Conservation (phyloP, 1,140 invertebrate genomes). For the Nomia melanderi region DNA sequence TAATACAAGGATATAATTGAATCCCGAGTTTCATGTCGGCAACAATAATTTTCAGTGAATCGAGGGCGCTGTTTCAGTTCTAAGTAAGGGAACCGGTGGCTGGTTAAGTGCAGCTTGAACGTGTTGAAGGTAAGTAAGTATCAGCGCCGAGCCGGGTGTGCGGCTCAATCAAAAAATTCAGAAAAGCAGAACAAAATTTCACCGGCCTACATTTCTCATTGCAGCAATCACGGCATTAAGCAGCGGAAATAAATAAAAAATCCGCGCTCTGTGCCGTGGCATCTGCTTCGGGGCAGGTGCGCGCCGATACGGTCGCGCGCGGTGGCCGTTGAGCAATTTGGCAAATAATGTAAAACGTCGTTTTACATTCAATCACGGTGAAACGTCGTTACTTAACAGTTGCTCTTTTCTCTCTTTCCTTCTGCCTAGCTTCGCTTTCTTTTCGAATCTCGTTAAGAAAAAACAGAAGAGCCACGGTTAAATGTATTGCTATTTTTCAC, state of each 20-base stretch:
- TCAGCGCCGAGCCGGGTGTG: not conserved
- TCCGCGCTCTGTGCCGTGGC: not conserved
- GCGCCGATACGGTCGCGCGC: not conserved
- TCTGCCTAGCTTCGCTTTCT: too few species aligned
- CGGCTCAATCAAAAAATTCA: not conserved
- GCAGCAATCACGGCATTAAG: conserved; percentile 22
- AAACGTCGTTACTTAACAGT: not conserved
- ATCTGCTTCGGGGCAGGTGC: conserved; percentile 30
- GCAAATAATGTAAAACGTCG: conserved; percentile 23
- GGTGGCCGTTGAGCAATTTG: conserved; percentile 28
- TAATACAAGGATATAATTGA: not conserved
- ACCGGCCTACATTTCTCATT: conserved; percentile 24
- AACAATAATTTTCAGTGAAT: not conserved
- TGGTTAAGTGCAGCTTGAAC: not conserved
- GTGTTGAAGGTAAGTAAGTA: not conserved
- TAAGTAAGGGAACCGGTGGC: not conserved
- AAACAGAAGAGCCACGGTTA: too few species aligned
- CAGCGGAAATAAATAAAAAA: conserved; percentile 39
- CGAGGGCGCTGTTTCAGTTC: too few species aligned
- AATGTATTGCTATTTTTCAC: too few species aligned
- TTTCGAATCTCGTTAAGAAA: too few species aligned
- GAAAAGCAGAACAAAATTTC: conserved; percentile 32
- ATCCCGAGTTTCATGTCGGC: too few species aligned
- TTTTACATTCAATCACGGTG: conserved; percentile 20
- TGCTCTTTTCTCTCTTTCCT: not conserved